phyloP scores from a whole-genome alignment of 2,113 vertebrate genomes.

The Protomyctophum bolini region DNA sequence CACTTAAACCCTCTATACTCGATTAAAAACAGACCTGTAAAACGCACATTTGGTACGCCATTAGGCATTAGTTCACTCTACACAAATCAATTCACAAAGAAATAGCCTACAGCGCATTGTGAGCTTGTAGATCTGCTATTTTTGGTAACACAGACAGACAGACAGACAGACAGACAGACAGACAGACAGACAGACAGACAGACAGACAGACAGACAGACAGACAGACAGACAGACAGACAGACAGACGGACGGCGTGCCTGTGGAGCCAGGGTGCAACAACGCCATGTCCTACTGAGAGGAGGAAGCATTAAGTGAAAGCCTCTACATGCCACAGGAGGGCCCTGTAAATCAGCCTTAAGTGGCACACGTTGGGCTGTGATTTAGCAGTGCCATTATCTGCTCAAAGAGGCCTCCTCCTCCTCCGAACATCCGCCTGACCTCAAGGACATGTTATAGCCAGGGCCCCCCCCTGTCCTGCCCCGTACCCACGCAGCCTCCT shows the following conservation, averaged over 20 bases:
- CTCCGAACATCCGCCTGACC: constrained; percentile 16
- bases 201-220: too few species aligned
- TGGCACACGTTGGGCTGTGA: constrained; percentile 58
- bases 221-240: not conserved
- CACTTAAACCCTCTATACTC: too few species aligned
- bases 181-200: too few species aligned
- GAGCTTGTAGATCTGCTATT: too few species aligned
- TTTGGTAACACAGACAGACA: too few species aligned
- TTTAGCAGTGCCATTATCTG: constrained; percentile 65
- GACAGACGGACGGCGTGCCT: constrained; percentile 1
- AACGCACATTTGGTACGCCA: too few species aligned
- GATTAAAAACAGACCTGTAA: too few species aligned
- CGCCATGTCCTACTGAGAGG: constrained; percentile 36
- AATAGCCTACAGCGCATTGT: too few species aligned
- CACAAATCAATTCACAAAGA: too few species aligned
- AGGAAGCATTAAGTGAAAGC: constrained; percentile 57
- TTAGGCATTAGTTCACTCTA: too few species aligned
- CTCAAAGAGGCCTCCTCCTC: constrained; percentile 49
- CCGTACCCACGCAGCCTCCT: too few species aligned
- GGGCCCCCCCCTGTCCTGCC: not conserved
- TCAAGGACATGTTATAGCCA: constrained; percentile 38
- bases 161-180: too few species aligned
- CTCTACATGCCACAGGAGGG: constrained; percentile 52
- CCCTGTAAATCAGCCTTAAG: constrained; percentile 62
- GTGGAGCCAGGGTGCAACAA: not conserved